These are phyloP conservation scores for Poecilobothrus nobilitatus DNA, from an alignment of 2,888 invertebrate genomes.

Conservation along the genomic window DNA sequence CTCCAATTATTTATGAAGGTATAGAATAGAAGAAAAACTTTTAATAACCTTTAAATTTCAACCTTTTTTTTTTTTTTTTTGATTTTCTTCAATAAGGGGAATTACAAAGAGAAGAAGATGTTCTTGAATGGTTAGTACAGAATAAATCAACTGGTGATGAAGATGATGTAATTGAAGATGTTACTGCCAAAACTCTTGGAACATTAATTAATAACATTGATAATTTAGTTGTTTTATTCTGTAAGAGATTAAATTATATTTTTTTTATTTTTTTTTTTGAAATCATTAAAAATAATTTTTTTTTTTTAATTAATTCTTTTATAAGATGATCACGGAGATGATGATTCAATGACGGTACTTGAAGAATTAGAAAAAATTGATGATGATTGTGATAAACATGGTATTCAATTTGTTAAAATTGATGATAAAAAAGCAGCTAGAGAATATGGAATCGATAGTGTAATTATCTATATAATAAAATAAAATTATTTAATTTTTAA, in stretches of 20 bases:
- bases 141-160: constrained; percentile 91
- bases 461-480: constrained; percentile 26
- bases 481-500: background rate
- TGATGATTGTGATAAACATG: constrained; percentile 85
- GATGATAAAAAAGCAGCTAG: constrained; percentile 76
- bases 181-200: constrained; percentile 79
- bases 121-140: constrained; percentile 85
- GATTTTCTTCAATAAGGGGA: constrained; percentile 57
- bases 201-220: constrained; percentile 84
- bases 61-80: too few species aligned
- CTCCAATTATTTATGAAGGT: constrained; percentile 92
- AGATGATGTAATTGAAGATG: constrained; percentile 89
- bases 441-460: constrained; percentile 73
- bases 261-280: too few species aligned
- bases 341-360: constrained; percentile 77
- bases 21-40: constrained; percentile 30
- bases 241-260: constrained; percentile 51
- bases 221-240: constrained; percentile 84
- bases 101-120: constrained; percentile 82
- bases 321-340: constrained; percentile 83
- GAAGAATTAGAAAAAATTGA: constrained; percentile 86
- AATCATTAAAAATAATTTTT: constrained; percentile 7
- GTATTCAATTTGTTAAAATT: constrained; percentile 88
- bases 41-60: background rate
- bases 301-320: constrained; percentile 19